phyloP scores from a whole-genome alignment of 2,797 vertebrate species.

The Threskiornis aethiopicus region DNA sequence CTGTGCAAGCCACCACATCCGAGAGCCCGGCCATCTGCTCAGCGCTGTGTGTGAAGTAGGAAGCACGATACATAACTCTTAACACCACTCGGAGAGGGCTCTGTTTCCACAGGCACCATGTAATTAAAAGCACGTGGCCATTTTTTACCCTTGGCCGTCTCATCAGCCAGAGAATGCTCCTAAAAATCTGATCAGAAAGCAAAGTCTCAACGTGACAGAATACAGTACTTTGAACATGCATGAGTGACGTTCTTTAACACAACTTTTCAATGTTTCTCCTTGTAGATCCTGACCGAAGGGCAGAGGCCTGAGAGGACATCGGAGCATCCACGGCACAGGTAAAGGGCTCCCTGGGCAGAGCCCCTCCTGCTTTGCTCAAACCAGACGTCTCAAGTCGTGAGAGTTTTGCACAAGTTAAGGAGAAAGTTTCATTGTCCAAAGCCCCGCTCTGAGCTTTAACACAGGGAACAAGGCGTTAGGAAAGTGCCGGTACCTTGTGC shows the following conservation, averaged over 20 bases:
- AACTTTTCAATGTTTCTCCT: background rate
- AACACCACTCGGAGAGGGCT: background rate
- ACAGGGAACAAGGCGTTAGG: background rate
- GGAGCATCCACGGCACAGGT: background rate
- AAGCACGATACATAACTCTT: background rate
- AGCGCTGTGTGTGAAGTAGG: background rate
- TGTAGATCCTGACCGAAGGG: background rate
- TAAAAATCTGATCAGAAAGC: background rate
- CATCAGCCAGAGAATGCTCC: background rate
- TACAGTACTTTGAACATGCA: rapidly evolving
- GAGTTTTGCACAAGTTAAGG: background rate
- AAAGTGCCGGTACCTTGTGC: background rate
- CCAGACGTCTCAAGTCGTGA: background rate
- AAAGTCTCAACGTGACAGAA: background rate
- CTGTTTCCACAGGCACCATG: background rate
- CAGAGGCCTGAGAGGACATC: background rate
- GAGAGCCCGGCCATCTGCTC: background rate
- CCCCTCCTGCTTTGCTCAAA: background rate
- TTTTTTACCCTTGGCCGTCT: background rate
- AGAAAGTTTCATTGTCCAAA: background rate
- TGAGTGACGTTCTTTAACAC: background rate
- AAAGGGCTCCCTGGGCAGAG: background rate
- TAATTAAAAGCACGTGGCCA: background rate
- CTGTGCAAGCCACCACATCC: background rate
- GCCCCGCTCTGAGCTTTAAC: background rate